phyloP scores from a whole-genome alignment of 2,113 vertebrate species.

The Pongo abelii region DNA sequence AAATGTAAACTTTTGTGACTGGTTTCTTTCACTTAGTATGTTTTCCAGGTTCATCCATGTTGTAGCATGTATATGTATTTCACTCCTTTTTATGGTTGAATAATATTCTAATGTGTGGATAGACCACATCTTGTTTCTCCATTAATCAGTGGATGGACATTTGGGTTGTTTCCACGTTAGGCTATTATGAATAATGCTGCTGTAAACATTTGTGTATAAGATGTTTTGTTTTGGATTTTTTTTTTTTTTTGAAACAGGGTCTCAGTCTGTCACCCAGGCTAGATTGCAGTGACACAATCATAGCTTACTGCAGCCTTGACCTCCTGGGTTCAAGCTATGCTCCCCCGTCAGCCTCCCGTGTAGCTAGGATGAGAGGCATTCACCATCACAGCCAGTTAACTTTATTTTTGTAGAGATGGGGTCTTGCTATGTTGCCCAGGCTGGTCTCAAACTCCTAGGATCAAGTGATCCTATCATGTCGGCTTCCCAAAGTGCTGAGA shows the following conservation, averaged over 20 bases:
- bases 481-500: background rate
- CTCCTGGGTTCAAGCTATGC: too few species aligned
- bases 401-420: background rate
- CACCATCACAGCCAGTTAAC: too few species aligned
- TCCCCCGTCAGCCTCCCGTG: too few species aligned
- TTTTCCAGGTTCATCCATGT: accelerated
- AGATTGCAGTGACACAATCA: too few species aligned
- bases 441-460: background rate
- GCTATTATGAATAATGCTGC: background rate
- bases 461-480: background rate
- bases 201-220: background rate
- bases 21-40: background rate
- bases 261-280: too few species aligned
- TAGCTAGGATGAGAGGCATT: too few species aligned
- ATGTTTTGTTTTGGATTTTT: background rate
- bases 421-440: background rate
- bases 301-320: too few species aligned
- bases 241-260: too few species aligned
- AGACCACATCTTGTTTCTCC: background rate
- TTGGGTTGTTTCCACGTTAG: background rate
- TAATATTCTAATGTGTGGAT: background rate
- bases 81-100: background rate
- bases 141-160: background rate
- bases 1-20: accelerated
- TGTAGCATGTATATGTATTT: background rate